Percentiles rank a stretch among this genome's conserved stretches.
Conservation (phyloP, 2,113 vertebrate species). For the Chaetorhynchus papuensis region DNA sequence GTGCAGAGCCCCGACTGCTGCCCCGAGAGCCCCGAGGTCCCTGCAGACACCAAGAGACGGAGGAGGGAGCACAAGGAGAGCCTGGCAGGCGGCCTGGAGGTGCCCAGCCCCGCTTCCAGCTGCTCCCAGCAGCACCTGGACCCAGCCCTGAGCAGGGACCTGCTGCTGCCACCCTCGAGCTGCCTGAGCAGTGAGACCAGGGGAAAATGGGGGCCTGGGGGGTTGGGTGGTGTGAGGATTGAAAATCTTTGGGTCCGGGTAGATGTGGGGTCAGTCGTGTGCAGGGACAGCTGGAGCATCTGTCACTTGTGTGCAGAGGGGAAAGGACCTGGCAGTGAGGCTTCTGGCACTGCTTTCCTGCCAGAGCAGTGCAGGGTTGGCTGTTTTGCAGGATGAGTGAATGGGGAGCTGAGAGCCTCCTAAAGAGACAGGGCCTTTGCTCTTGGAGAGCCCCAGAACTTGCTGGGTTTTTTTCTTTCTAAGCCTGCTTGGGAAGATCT, state of each 20-base stretch:
- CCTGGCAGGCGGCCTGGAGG: too few relatives aligned
- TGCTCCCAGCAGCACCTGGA: neutral
- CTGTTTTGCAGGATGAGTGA: neutral
- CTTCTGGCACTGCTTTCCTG: neutral
- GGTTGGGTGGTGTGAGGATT: neutral
- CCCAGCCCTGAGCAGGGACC: neutral
- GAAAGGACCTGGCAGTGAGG: neutral
- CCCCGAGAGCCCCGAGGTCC: neutral
- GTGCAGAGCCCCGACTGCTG: neutral
- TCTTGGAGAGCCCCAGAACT: neutral
- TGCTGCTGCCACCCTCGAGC: neutral
- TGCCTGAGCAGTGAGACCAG: neutral
- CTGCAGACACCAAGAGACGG: neutral
- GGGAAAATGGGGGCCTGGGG: too few relatives aligned
- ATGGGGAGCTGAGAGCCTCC: neutral
- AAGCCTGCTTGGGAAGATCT: neutral
- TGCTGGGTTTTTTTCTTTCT: neutral
- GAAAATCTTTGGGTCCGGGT: neutral
- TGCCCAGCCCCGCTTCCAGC: neutral
- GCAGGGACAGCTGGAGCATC: neutral
- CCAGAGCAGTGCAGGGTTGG: neutral
- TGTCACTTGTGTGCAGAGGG: neutral
- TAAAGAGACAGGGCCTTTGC: neutral
- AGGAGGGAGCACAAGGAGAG: neutral
- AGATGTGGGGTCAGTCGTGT: accelerated